Conservation (phyloP, 2,113 vertebrate species). For the Chrysemys picta region DNA sequence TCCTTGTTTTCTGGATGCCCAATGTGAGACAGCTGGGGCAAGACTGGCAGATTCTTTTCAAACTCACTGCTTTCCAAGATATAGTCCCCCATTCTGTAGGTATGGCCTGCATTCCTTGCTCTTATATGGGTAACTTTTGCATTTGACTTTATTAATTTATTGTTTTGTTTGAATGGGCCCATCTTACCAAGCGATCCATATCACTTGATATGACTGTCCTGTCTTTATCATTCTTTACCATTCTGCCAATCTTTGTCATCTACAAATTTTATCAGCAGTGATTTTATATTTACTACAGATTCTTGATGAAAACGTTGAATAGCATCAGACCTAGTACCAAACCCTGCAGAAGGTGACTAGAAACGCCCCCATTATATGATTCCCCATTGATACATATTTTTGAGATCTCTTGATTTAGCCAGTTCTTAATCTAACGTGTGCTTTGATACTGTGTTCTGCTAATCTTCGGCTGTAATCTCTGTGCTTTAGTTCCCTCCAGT, state of each 20-base stretch:
- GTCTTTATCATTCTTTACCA: not conserved
- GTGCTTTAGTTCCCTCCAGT: not conserved
- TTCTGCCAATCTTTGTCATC: not conserved
- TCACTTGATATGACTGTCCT: not conserved
- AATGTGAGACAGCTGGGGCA: not conserved
- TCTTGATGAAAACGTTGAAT: not conserved
- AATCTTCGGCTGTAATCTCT: not conserved
- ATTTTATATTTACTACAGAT: not conserved
- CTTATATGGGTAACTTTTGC: not conserved
- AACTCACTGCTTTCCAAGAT: not conserved
- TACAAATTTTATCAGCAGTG: not conserved
- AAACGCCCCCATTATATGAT: not conserved
- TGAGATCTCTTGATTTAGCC: not conserved
- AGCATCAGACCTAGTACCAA: not conserved
- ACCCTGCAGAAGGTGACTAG: not conserved
- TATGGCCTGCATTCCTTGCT: not conserved
- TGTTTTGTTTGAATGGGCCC: not conserved
- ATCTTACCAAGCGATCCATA: not conserved
- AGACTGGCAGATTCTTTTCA: not conserved
- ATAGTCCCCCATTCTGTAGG: not conserved
- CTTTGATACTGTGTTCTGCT: not conserved
- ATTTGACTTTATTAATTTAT: not conserved
- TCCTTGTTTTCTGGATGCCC: not conserved
- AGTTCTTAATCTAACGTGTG: not conserved
- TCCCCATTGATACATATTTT: not conserved